Evolutionary conservation across 2,888 invertebrate genomes (phyloP).

Genomic region (Lutraria lutraria): DNA sequence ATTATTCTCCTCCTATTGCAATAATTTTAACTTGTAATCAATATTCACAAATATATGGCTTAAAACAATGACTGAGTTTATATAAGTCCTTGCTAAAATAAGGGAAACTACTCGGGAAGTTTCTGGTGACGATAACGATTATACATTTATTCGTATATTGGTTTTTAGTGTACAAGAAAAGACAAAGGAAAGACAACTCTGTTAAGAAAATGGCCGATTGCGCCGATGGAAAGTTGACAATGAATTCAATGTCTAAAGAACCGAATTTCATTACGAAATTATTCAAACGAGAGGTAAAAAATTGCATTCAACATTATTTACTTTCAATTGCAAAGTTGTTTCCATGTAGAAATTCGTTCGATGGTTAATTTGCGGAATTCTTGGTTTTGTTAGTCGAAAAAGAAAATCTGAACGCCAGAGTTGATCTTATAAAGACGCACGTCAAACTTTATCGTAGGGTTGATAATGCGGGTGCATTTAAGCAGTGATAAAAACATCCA

Average conservation of each 20-base stretch:
- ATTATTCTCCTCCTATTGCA: too few relatives aligned
- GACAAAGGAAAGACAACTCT: conserved; percentile 34
- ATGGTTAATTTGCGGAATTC: not conserved
- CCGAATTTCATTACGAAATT: conserved; percentile 59
- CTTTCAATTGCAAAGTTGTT: not conserved
- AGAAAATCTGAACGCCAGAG: not conserved
- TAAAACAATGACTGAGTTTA: too few relatives aligned
- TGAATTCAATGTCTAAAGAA: conserved; percentile 37
- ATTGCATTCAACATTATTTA: not conserved
- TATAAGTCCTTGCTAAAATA: too few relatives aligned
- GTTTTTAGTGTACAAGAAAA: not conserved
- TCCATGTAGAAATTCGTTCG: not conserved
- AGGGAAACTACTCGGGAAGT: too few relatives aligned
- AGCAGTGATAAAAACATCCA: too few relatives aligned
- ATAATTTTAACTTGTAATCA: too few relatives aligned
- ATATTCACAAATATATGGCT: too few relatives aligned
- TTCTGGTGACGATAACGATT: conserved; percentile 22
- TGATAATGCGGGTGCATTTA: too few relatives aligned
- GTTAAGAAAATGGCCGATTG: conserved; percentile 56
- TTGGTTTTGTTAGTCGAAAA: not conserved
- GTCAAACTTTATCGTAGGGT: too few relatives aligned
- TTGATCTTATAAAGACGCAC: too few relatives aligned
- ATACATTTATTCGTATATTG: not conserved
- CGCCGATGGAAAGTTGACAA: not conserved
- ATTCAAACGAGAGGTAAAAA: conserved; percentile 52